These are phyloP conservation scores for Puffinus mauretanicus DNA, from an alignment of 2,113 vertebrate genomes.

Conservation along the genomic window DNA sequence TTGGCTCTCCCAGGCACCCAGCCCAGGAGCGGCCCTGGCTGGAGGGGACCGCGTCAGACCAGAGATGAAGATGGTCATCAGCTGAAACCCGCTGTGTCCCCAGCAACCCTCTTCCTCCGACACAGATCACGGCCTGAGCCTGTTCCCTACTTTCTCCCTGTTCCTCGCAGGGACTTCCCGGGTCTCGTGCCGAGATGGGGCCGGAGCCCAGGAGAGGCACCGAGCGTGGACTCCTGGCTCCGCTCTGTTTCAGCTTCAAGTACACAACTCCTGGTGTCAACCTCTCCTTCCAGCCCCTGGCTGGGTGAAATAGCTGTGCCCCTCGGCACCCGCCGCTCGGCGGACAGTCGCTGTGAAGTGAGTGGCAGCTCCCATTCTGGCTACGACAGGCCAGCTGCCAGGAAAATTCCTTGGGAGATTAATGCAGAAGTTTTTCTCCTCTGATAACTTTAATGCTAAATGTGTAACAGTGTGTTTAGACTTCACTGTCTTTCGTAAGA, in stretches of 20 bases:
- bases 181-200: neutral
- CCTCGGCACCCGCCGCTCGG: neutral
- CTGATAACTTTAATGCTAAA: neutral
- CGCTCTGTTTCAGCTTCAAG: neutral
- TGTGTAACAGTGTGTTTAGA: neutral
- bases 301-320: neutral
- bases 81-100: rapidly evolving
- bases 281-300: neutral
- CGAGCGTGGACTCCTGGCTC: neutral
- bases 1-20: neutral
- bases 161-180: neutral
- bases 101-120: neutral
- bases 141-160: neutral
- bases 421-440: neutral
- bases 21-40: neutral
- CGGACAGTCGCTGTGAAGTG: rapidly evolving
- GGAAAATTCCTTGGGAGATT: neutral
- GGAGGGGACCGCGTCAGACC: neutral
- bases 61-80: neutral
- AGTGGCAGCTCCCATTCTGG: neutral
- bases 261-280: neutral
- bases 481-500: neutral
- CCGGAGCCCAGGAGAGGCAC: neutral
- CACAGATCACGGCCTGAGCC: neutral
- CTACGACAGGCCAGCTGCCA: rapidly evolving